phyloP scores from a whole-genome alignment of 2,888 invertebrate species.

The Onthophagus sagittarius region DNA sequence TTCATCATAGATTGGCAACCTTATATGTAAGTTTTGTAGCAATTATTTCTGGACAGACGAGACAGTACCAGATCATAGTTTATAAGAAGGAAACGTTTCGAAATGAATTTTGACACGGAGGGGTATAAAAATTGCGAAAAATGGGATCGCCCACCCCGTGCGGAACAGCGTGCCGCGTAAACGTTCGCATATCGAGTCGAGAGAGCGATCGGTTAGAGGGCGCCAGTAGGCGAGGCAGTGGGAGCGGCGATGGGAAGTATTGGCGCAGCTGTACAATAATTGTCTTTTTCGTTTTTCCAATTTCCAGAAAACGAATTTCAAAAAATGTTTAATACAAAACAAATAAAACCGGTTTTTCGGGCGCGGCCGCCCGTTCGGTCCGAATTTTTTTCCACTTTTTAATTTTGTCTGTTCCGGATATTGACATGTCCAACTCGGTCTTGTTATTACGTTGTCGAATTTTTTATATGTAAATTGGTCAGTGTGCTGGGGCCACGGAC shows the following conservation, averaged over 20 bases:
- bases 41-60: too few species aligned
- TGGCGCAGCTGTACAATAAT: constrained; percentile 14
- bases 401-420: constrained; percentile 23
- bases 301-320: constrained; percentile 21
- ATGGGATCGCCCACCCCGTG: background rate
- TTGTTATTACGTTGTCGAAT: constrained; percentile 23
- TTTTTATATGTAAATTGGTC: constrained; percentile 24
- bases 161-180: background rate
- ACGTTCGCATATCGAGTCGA: background rate
- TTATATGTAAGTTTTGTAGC: too few species aligned
- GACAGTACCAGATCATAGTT: background rate
- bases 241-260: constrained; percentile 6
- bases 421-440: constrained; percentile 24
- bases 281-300: constrained; percentile 13
- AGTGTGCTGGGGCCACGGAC: constrained; percentile 10
- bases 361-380: constrained; percentile 16
- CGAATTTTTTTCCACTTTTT: constrained; percentile 23
- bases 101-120: background rate
- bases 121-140: background rate
- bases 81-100: background rate
- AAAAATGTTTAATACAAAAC: constrained; percentile 17
- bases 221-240: background rate
- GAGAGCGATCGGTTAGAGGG: background rate
- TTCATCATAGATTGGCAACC: too few species aligned
- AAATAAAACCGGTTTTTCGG: constrained; percentile 16